Percentiles rank a stretch among this genome's conserved stretches.
These are phyloP conservation scores for Lasioglossum pauxillum DNA, from an alignment of 2,888 invertebrate species.

Conservation along the genomic window DNA sequence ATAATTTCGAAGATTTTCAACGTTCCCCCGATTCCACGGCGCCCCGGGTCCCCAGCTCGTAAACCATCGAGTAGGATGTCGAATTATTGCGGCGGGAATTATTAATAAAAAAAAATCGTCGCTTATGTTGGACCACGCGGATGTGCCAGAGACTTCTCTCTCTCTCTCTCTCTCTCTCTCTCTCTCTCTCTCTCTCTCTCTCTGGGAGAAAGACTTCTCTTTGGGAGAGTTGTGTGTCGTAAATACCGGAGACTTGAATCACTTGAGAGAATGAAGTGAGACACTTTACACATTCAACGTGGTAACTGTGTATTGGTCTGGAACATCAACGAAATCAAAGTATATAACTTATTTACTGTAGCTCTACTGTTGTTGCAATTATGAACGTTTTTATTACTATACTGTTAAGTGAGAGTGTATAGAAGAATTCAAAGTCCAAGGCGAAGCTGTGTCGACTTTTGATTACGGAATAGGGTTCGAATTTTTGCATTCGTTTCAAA, in stretches of 20 bases:
- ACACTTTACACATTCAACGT: not conserved
- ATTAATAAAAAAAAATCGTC: constrained; percentile 44
- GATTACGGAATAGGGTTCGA: not conserved
- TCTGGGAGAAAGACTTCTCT: not conserved
- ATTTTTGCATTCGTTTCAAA: not conserved
- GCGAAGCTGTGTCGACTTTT: not conserved
- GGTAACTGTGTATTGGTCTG: not conserved
- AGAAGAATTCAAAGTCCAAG: not conserved
- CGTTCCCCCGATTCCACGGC: constrained; percentile 30
- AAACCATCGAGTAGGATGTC: constrained; percentile 6
- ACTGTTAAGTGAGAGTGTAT: not conserved
- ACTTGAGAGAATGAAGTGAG: constrained; percentile 15
- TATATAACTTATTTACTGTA: not conserved
- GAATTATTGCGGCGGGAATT: constrained; percentile 35
- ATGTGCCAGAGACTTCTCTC: not conserved
- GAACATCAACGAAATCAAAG: not conserved
- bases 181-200: not conserved
- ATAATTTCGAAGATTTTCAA: constrained; percentile 41
- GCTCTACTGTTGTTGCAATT: not conserved
- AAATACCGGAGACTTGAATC: constrained; percentile 19
- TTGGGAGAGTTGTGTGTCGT: not conserved
- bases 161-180: too few relatives aligned
- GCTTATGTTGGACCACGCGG: not conserved
- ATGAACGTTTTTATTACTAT: not conserved
- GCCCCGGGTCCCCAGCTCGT: constrained; percentile 8